phyloP scores from a whole-genome alignment of 2,888 invertebrate species.

The Watsonalla cultraria region DNA sequence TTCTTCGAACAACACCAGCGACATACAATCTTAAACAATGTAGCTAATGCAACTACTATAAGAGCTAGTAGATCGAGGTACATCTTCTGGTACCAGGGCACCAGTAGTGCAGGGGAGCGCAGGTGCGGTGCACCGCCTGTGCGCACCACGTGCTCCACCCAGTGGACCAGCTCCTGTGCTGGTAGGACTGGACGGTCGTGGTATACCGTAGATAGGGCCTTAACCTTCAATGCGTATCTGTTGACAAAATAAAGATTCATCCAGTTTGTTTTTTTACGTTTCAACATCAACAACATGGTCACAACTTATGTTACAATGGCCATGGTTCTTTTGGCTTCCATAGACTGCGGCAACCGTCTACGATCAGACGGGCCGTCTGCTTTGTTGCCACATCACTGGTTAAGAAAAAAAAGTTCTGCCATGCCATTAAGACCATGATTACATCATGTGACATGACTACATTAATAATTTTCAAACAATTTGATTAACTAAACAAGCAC shows the following conservation, averaged over 20 bases:
- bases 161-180: conserved; percentile 78
- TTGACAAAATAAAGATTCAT: conserved; percentile 3
- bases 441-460: no score
- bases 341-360: no score
- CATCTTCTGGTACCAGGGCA: conserved; percentile 36
- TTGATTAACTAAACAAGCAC: no score
- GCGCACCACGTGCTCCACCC: conserved; percentile 80
- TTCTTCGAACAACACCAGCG: background rate
- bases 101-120: conserved; percentile 21
- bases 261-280: no score
- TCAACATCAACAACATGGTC: no score
- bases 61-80: conserved; percentile 21
- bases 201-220: conserved; percentile 22
- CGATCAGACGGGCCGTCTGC: no score
- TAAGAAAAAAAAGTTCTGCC: no score
- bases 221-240: conserved; percentile 25
- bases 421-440: no score
- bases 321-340: no score
- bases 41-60: conserved; percentile 1
- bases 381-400: no score
- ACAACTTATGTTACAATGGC: no score
- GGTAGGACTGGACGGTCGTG: conserved; percentile 68
- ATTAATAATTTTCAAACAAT: no score
- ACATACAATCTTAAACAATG: background rate
- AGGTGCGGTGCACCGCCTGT: conserved; percentile 73